Evolutionary conservation across 2,113 vertebrate genomes (phyloP).

Genomic region (Ceyx melanurus): DNA sequence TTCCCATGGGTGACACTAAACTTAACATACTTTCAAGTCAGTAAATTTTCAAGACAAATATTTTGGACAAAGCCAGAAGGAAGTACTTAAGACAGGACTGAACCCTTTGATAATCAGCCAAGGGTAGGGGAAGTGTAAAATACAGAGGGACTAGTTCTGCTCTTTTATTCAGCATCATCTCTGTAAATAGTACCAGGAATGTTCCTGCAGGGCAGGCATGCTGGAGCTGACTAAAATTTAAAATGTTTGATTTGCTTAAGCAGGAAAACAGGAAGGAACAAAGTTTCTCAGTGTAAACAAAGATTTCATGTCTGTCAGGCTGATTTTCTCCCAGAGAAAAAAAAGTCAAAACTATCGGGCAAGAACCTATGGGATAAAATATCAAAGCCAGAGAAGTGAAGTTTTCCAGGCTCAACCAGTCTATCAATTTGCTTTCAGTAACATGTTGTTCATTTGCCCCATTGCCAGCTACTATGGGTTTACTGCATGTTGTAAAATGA

Average conservation of each 20-base stretch:
- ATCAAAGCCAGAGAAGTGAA: not conserved
- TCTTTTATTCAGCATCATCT: slow-evolving; percentile 29
- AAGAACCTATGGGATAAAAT: not conserved
- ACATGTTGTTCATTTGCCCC: not conserved
- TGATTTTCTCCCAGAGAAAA: not conserved
- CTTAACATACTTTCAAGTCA: not conserved
- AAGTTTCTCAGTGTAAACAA: slow-evolving; percentile 15
- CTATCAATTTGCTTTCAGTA: slow-evolving; percentile 4
- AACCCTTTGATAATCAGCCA: slow-evolving; percentile 35
- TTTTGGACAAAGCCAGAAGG: slow-evolving; percentile 23
- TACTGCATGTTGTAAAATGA: not conserved
- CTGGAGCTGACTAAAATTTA: not conserved
- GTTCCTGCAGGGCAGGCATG: slow-evolving; percentile 27
- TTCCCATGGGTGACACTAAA: not conserved
- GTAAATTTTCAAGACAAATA: slow-evolving; percentile 27
- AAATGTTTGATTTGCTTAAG: slow-evolving; percentile 21
- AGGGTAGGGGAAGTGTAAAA: slow-evolving; percentile 32
- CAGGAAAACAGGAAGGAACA: slow-evolving; percentile 6
- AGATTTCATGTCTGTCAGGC: not conserved
- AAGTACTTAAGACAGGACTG: not conserved
- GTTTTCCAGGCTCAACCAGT: not conserved
- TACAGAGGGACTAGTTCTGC: not conserved
- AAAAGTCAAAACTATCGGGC: not conserved
- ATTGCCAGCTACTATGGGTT: not conserved
- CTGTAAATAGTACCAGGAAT: slow-evolving; percentile 37